Conservation (phyloP, 2,888 invertebrate genomes). For the Therioaphis trifolii region DNA sequence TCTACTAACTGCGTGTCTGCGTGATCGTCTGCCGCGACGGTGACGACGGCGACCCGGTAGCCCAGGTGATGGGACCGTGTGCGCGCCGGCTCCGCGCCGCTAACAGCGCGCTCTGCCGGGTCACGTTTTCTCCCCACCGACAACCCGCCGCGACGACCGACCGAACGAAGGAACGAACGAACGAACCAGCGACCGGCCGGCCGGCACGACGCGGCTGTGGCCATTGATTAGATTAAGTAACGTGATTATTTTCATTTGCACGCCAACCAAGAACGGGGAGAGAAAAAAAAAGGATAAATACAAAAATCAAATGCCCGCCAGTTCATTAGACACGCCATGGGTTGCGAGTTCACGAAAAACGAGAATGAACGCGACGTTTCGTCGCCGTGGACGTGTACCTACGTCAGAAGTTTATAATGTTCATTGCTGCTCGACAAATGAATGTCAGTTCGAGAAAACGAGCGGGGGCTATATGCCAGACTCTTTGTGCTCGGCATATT, state of each 20-base stretch:
- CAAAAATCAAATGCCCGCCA: neutral
- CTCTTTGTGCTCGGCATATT: too few relatives aligned
- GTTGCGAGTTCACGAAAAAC: neutral
- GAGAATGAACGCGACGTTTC: neutral
- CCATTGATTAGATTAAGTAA: slow-evolving; percentile 16
- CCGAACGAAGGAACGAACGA: neutral
- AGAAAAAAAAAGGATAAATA: neutral
- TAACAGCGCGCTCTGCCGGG: slow-evolving; percentile 39
- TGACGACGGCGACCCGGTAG: slow-evolving; percentile 57
- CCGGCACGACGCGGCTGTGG: neutral
- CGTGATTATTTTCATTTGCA: slow-evolving; percentile 28
- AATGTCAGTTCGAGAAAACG: too few relatives aligned
- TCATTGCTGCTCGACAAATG: too few relatives aligned
- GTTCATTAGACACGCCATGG: too few relatives aligned
- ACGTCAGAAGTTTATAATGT: too few relatives aligned
- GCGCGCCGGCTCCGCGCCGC: slow-evolving; percentile 47
- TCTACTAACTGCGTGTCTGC: slow-evolving; percentile 56
- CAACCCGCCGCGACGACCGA: neutral
- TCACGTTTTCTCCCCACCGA: slow-evolving; percentile 11
- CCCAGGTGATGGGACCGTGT: slow-evolving; percentile 57
- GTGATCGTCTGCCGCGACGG: slow-evolving; percentile 60
- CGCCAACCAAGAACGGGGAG: neutral
- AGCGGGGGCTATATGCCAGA: too few relatives aligned
- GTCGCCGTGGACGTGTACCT: too few relatives aligned
- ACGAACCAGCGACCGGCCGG: neutral